These are phyloP conservation scores for Anomalospiza imberbis DNA, from an alignment of 2,797 vertebrate species.

Conservation along the genomic window DNA sequence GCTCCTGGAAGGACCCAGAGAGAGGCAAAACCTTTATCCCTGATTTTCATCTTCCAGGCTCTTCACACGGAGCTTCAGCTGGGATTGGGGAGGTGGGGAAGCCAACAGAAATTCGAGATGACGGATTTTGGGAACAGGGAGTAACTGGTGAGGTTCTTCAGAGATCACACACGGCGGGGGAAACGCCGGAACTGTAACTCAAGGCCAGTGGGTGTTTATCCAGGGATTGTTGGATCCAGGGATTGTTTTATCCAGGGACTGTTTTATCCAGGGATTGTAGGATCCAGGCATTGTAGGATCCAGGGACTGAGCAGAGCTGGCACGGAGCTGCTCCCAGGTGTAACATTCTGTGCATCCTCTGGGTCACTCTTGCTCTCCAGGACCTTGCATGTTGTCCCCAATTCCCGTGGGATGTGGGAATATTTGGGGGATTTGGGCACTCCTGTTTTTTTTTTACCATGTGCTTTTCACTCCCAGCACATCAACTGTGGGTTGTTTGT, in stretches of 20 bases:
- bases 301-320: neutral
- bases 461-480: neutral
- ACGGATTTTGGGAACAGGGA: neutral
- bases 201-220: fast-evolving
- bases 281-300: fast-evolving
- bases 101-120: neutral
- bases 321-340: neutral
- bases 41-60: neutral
- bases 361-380: fast-evolving
- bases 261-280: neutral
- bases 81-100: neutral
- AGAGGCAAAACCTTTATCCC: neutral
- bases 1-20: neutral
- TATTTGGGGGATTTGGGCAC: neutral
- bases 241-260: fast-evolving
- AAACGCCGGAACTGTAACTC: fast-evolving
- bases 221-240: neutral
- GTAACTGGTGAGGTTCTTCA: neutral
- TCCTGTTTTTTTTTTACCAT: fast-evolving
- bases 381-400: neutral
- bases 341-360: fast-evolving
- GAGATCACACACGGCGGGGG: fast-evolving
- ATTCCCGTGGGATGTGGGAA: fast-evolving
- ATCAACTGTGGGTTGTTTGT: fast-evolving
- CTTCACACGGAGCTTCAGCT: neutral